A percentile compares a stretch with the other conserved stretches of the same genome.
Evolutionary conservation across 2,888 invertebrate genomes (phyloP).

Genomic region (Agelastica alni): DNA sequence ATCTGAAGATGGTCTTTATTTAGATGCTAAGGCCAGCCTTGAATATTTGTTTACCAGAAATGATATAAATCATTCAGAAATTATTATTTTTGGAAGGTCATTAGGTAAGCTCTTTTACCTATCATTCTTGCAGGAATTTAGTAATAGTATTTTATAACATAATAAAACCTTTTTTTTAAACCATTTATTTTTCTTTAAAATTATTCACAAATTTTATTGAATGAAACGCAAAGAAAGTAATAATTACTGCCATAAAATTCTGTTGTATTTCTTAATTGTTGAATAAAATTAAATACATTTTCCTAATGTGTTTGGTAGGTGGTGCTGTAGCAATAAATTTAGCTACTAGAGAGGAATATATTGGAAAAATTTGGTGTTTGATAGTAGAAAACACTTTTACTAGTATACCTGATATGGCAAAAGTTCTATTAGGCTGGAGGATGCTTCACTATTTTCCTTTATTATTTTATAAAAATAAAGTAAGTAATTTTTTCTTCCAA

Average conservation of each 20-base stretch:
- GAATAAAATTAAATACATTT: not conserved
- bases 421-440: conserved; percentile 75
- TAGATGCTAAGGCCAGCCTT: conserved; percentile 85
- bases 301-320: too few relatives aligned
- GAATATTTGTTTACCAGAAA: conserved; percentile 80
- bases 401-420: conserved; percentile 91
- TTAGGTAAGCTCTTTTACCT: conserved; percentile 65
- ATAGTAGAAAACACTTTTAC: conserved; percentile 96
- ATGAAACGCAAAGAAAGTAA: too few relatives aligned
- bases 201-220: not conserved
- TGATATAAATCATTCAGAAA: conserved; percentile 83
- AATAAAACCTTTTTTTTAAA: too few relatives aligned
- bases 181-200: too few relatives aligned
- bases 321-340: conserved; percentile 92
- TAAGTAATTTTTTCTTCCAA: conserved; percentile 48
- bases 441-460: conserved; percentile 77
- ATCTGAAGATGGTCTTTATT: conserved; percentile 83
- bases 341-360: conserved; percentile 75
- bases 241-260: too few relatives aligned
- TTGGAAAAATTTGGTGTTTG: conserved; percentile 80
- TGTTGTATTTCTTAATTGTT: not conserved
- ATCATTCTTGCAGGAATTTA: too few relatives aligned
- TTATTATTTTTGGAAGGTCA: conserved; percentile 89
- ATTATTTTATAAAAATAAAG: conserved; percentile 90
- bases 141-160: too few relatives aligned